Evolutionary conservation across 2,888 invertebrate species (phyloP), one percentile per base, ranked within the genome.

Genomic region (Penaeus monodon): DNA sequence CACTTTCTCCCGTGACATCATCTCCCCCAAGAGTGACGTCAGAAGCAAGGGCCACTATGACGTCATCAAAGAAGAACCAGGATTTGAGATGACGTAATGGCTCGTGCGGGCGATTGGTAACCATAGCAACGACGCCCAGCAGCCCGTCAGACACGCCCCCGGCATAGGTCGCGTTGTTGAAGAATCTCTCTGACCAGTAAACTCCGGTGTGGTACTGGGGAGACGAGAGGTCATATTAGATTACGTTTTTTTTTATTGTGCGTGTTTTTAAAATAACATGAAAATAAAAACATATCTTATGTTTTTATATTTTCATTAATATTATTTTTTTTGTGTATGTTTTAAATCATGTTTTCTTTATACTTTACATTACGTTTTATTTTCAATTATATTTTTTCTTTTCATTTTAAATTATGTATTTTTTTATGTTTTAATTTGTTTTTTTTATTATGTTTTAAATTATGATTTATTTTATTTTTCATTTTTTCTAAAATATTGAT

Each of bases 21-120:
- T 44, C 49, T 22, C 33, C 49, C 14, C n/a, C 33, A 0, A 84
- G 65, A 22, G 22, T 70, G 49, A 89, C 85, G 65, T 63, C 85
- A 12, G 88, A 83, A 33, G 85, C 89, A 1, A 89, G 65, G 24
- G 81, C 88, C 7, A 89, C 73, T 8, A 88, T 73, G 63, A 88
- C 79, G 73, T 88, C 88, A 49, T 85, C 85, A 66, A 89, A 85
- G 88, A 89, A 88, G 77, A 85, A 85, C 82, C 84, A 89, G 38
- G 88, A 88, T 66, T 88, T 89, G 22, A 82, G 84, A 44, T 79
- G 85, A 20, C 33, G 81, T 14, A 89, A 65, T 27, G 78, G 63
- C 6, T 85, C 81, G n/a, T 88, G 73, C 2, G 85, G 82, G n/a
- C 89, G 84, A 64, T 79, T 70, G 83, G 81, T 85, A 10, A 74